Conservation (phyloP, 2,888 invertebrate species). For the Paralinhomoeus sp. region DNA sequence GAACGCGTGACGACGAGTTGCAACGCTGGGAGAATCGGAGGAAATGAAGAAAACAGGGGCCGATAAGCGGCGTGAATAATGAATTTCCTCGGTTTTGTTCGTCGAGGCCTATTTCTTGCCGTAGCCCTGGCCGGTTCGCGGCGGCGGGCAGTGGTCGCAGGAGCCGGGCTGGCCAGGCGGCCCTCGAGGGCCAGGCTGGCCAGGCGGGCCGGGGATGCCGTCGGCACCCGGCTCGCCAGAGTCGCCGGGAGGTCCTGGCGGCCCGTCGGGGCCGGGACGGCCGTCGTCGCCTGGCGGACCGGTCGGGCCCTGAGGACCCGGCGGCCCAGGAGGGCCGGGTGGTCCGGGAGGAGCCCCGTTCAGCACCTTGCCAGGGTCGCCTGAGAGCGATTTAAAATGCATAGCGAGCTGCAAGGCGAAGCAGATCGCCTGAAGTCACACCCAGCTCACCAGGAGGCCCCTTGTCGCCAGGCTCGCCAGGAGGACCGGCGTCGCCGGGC, state of each 20-base stretch:
- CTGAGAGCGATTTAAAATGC: too few relatives aligned
- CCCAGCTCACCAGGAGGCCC: slow-evolving; percentile 13
- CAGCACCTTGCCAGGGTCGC: too few relatives aligned
- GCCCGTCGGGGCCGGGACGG: slow-evolving; percentile 12
- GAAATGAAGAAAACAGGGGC: too few relatives aligned
- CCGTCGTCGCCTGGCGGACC: slow-evolving; percentile 14
- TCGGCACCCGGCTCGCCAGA: slow-evolving; percentile 1
- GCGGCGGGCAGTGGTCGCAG: slow-evolving; percentile 22
- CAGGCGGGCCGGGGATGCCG: slow-evolving; percentile 2
- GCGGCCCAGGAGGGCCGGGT: slow-evolving; percentile 5
- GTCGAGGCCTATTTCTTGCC: slow-evolving; percentile 4
- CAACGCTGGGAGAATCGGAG: too few relatives aligned
- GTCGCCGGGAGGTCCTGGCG: neutral
- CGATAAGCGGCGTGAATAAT: too few relatives aligned
- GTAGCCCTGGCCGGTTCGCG: neutral
- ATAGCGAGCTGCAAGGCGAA: too few relatives aligned
- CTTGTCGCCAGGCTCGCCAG: slow-evolving; percentile 12
- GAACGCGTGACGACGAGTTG: too few relatives aligned
- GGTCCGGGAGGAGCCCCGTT: slow-evolving; percentile 16
- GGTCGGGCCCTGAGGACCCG: slow-evolving; percentile 10
- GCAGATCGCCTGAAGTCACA: too few relatives aligned
- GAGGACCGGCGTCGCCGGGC: slow-evolving; percentile 18
- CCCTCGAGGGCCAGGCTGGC: slow-evolving; percentile 8
- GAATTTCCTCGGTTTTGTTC: too few relatives aligned
- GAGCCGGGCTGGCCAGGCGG: slow-evolving; percentile 13